Conservation (phyloP, 1,140 invertebrate genomes). For the Cotesia chilonis region DNA sequence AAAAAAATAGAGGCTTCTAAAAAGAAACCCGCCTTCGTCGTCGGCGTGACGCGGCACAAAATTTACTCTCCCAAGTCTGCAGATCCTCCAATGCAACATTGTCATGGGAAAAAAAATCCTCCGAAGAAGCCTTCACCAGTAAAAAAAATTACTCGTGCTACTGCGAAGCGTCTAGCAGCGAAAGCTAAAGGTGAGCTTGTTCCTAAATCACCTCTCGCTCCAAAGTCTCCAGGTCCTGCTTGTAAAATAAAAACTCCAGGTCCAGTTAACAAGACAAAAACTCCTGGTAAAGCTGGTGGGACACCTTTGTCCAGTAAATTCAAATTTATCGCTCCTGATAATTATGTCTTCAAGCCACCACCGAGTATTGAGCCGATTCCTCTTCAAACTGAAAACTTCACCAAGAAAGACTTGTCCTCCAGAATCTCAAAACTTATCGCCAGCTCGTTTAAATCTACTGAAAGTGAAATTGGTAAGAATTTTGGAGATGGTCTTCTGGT, state of each 20-base stretch:
- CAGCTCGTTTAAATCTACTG: not conserved
- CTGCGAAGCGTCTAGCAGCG: constrained; percentile 51
- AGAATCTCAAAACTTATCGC: constrained; percentile 22
- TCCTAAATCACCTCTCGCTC: not conserved
- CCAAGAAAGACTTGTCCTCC: constrained; percentile 40
- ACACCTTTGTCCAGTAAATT: not conserved
- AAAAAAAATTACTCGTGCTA: constrained; percentile 50
- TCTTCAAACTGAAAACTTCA: too few relatives aligned
- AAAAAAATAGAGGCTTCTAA: constrained; percentile 47
- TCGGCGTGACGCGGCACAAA: constrained; percentile 58
- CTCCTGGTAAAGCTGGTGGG: not conserved
- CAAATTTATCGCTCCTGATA: not conserved
- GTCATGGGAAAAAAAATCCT: constrained; percentile 24
- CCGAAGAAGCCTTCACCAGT: constrained; percentile 29
- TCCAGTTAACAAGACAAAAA: not conserved
- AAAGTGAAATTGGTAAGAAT: too few relatives aligned
- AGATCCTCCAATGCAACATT: constrained; percentile 14
- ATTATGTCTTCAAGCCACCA: constrained; percentile 47
- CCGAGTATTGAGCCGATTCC: constrained; percentile 34
- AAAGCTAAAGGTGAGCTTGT: constrained; percentile 40
- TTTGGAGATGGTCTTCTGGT: too few relatives aligned
- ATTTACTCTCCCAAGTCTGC: constrained; percentile 49
- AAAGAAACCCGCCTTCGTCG: constrained; percentile 59
- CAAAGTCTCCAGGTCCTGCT: constrained; percentile 10
- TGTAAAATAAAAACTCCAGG: not conserved